Conservation (phyloP, 2,113 vertebrate genomes). For the Ahaetulla prasina region DNA sequence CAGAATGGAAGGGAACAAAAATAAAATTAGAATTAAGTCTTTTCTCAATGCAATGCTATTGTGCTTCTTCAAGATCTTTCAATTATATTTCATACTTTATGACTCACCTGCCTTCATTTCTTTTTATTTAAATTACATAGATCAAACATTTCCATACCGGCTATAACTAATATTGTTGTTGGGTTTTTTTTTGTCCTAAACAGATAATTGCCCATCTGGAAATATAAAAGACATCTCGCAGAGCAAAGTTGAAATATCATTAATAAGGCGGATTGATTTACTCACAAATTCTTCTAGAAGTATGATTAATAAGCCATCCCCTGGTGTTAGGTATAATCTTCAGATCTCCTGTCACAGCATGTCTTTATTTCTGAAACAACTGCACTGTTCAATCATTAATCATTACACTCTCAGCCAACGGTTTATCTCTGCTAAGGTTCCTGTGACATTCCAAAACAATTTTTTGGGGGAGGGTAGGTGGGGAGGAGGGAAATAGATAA, state of each 20-base stretch:
- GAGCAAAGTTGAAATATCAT: constrained; percentile 80
- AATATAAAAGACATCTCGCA: constrained; percentile 77
- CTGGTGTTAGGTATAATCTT: constrained; percentile 77
- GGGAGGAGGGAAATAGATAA: constrained; percentile 15
- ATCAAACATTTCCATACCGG: constrained; percentile 57
- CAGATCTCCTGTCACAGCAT: constrained; percentile 68
- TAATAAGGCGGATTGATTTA: constrained; percentile 83
- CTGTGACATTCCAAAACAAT: constrained; percentile 67
- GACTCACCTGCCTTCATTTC: neutral
- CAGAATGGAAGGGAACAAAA: neutral
- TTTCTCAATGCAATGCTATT: constrained; percentile 10
- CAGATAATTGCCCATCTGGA: constrained; percentile 83
- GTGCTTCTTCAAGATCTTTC: constrained; percentile 40
- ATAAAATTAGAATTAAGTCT: neutral
- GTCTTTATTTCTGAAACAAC: constrained; percentile 76
- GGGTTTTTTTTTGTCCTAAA: constrained; percentile 64
- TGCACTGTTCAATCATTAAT: constrained; percentile 75
- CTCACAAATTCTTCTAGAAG: constrained; percentile 78
- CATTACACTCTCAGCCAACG: constrained; percentile 61
- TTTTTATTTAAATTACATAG: constrained; percentile 51
- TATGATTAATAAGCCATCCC: constrained; percentile 83
- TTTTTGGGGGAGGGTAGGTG: neutral
- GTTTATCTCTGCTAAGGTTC: constrained; percentile 74
- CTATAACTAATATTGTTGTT: constrained; percentile 77
- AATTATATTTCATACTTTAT: constrained; percentile 28